Percentiles rank a stretch among this genome's conserved stretches.
These are phyloP conservation scores for Arremon brunneinucha DNA, from an alignment of 2,797 vertebrate species.

Conservation along the genomic window DNA sequence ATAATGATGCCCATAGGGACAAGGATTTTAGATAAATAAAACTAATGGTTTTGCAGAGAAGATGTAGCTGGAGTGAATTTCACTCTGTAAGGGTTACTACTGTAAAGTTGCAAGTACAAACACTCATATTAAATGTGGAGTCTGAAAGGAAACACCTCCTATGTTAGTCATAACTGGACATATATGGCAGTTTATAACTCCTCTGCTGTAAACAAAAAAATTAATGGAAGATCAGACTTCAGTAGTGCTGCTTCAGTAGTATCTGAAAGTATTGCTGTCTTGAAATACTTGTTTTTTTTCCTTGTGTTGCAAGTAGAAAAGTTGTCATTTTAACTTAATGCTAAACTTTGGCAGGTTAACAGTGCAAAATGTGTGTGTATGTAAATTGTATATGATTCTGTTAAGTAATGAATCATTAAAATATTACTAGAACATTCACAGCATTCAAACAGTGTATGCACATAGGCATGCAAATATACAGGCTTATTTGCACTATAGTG, in stretches of 20 bases:
- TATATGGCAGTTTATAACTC: neutral
- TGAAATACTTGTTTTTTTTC: neutral
- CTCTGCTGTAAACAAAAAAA: neutral
- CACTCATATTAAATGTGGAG: neutral
- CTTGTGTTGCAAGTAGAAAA: neutral
- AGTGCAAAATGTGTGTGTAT: neutral
- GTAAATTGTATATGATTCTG: neutral
- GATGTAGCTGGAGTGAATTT: neutral
- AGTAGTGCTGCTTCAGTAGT: neutral
- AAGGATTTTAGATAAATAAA: neutral
- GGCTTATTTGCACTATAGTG: fast-evolving
- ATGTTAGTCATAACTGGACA: neutral
- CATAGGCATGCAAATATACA: too few species aligned
- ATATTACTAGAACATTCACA: neutral
- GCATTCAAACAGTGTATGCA: neutral
- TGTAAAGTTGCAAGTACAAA: neutral
- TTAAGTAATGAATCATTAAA: neutral
- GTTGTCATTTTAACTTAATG: neutral
- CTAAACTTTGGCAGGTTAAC: neutral
- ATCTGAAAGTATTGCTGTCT: neutral
- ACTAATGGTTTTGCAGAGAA: neutral
- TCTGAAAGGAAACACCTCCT: neutral
- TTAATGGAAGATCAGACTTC: neutral
- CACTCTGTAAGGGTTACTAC: neutral
- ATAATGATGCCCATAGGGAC: neutral